These are phyloP conservation scores for Zophobas morio DNA, from an alignment of 1,140 invertebrate genomes.

Conservation along the genomic window DNA sequence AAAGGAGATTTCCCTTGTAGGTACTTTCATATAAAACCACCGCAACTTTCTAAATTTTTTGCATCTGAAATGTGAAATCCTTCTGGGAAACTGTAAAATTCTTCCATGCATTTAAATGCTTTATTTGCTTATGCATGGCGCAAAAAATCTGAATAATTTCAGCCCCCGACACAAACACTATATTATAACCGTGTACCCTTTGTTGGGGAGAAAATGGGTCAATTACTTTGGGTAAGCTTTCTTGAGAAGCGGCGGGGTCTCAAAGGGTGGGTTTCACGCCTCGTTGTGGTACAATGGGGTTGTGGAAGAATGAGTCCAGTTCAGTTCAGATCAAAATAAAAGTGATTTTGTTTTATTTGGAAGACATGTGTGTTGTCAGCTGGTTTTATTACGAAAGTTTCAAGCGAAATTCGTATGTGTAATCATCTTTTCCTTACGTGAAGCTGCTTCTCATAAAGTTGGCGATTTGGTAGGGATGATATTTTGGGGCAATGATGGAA, in stretches of 20 bases:
- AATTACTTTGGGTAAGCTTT: neutral
- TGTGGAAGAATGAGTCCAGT: neutral
- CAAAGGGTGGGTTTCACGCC: constrained; percentile 21
- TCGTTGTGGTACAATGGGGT: neutral
- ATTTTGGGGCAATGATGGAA: neutral
- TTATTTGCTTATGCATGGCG: constrained; percentile 60
- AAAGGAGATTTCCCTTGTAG: constrained; percentile 31
- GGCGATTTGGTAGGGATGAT: neutral
- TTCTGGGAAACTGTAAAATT: constrained; percentile 66
- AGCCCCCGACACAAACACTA: constrained; percentile 1
- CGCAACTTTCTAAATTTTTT: constrained; percentile 64
- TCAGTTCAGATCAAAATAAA: constrained; percentile 2
- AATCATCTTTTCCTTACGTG: constrained; percentile 16
- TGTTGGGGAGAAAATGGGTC: constrained; percentile 35
- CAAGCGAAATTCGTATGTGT: constrained; percentile 14
- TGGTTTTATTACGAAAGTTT: constrained; percentile 25
- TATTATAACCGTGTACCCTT: constrained; percentile 12
- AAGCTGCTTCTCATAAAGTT: constrained; percentile 5
- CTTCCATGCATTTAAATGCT: constrained; percentile 67
- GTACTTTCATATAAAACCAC: constrained; percentile 55
- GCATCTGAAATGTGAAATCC: constrained; percentile 53
- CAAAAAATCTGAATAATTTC: constrained; percentile 63
- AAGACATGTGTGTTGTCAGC: constrained; percentile 24
- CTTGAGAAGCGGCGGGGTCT: neutral
- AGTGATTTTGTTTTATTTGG: constrained; percentile 25